These are phyloP conservation scores for Sanderia malayensis DNA, from an alignment of 30 jellyfish, hydroid and myxozoan species.

Conservation along the genomic window DNA sequence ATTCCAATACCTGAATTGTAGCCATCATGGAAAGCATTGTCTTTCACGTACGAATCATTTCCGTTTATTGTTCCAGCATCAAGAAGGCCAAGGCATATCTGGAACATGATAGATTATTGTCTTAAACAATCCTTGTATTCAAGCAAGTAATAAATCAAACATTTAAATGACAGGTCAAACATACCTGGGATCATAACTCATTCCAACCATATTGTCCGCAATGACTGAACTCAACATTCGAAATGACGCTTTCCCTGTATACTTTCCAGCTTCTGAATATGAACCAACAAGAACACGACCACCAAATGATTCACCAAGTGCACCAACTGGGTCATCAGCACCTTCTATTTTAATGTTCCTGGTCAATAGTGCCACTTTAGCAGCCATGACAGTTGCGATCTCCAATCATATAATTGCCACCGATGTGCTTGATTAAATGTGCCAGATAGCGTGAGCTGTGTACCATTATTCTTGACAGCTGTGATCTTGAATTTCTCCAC, in stretches of 20 bases:
- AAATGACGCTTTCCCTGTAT: conserved; percentile 74
- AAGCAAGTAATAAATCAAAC: too few species aligned
- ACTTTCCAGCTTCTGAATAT: conserved; percentile 57
- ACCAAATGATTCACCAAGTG: conserved; percentile 82
- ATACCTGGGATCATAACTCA: conserved; percentile 92
- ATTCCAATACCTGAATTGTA: conserved; percentile 81
- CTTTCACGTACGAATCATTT: conserved; percentile 68
- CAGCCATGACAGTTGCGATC: conserved; percentile 66
- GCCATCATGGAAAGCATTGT: conserved; percentile 78
- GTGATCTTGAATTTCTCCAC: conserved; percentile 71
- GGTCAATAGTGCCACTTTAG: conserved; percentile 87
- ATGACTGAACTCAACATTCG: conserved; percentile 74
- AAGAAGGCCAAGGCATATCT: conserved; percentile 67
- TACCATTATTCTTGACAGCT: conserved; percentile 43
- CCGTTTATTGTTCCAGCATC: conserved; percentile 58
- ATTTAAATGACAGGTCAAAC: too few species aligned
- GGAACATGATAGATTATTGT: conserved; percentile 5
- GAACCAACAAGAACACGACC: conserved; percentile 92
- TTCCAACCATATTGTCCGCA: conserved; percentile 98
- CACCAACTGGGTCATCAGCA: conserved; percentile 75
- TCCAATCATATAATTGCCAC: conserved; percentile 57
- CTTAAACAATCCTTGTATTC: too few species aligned
- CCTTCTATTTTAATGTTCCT: conserved; percentile 85
- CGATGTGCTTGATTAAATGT: conserved; percentile 64
- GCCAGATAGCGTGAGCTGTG: conserved; percentile 33